A percentile compares a stretch with the other conserved stretches of the same genome.
phyloP scores from a whole-genome alignment of 2,797 vertebrate genomes.

The Strix occidentalis region DNA sequence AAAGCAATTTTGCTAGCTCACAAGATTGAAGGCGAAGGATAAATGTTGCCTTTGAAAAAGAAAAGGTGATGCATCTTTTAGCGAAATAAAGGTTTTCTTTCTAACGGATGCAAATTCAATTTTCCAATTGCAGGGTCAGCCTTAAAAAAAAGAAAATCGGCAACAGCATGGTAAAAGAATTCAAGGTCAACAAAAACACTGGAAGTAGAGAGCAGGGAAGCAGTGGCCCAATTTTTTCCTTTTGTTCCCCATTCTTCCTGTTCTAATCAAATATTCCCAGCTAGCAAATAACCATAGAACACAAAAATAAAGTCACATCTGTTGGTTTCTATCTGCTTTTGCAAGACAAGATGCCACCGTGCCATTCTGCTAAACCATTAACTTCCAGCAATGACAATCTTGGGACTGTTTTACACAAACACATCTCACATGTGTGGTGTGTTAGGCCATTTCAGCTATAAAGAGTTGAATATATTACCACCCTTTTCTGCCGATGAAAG shows the following conservation, averaged over 20 bases:
- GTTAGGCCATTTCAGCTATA: neutral
- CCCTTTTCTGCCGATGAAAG: neutral
- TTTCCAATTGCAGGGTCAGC: neutral
- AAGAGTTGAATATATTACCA: neutral
- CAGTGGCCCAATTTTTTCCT: neutral
- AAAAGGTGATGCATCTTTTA: neutral
- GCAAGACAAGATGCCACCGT: neutral
- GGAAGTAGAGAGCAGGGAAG: neutral
- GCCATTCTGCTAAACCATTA: neutral
- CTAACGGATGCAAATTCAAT: neutral
- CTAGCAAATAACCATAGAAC: neutral
- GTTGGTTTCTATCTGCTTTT: neutral
- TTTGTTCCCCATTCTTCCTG: neutral
- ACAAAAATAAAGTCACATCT: neutral
- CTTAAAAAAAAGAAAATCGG: neutral
- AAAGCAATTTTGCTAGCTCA: neutral
- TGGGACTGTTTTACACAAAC: neutral
- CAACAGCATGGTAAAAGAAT: neutral
- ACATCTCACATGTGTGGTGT: accelerated
- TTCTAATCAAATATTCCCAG: neutral
- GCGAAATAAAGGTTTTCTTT: neutral
- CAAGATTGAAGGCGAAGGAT: neutral
- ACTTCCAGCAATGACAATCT: neutral
- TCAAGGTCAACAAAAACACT: neutral
- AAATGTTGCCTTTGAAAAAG: neutral